Evolutionary conservation across 35 echinoderm and acorn worm genomes (phyloP), one percentile per base, ranked within the genome.

Genomic region (Ophiothrix spiculata): DNA sequence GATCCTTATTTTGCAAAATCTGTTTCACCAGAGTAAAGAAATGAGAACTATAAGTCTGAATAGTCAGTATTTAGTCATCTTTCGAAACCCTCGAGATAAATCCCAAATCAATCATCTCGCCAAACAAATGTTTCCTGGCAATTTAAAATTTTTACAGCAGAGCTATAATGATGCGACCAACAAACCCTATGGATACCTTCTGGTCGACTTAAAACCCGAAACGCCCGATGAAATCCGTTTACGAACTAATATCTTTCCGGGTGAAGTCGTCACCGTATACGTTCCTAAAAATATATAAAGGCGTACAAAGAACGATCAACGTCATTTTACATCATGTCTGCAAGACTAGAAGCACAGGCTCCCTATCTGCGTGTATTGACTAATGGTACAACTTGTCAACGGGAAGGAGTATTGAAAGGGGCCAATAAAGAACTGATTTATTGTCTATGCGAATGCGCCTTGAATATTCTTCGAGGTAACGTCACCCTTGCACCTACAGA

Each of bases 1-100:
- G 3, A 85, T 90, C 21, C 64, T 93, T 3, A 86, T 92, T 16
- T 36, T n/a, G 6, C 85, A 92, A 82, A 88, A 83, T 69, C 80
- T 83, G 21, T 92, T 93, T 75, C 76, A 93, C 13, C 79, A 86
- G 40, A 81, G 91, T 39, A 81, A 87, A 79, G 81, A 93, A 76
- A 88, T 39, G 31, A 31, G 85, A 78, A 88, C 90, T 39, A 92
- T 87, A 28, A 88, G 85, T 56, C 78, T 92, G 4, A 92, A 92
- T 31, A 8, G 84, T 23, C 90, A 92, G 46, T 92, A 92, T 80
- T 29, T 88, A 1, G 64, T 88, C 33, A 15, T 79, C 23, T 81
- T 81, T 56, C 39, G 74, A 81, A 88, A 88, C 39, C 86, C 86
- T 14, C 17, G 74, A 31, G 74, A 76, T 31, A 35, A 29, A 15